phyloP scores from a whole-genome alignment of 2,888 invertebrate species.

The Cremastobaeus sp. region DNA sequence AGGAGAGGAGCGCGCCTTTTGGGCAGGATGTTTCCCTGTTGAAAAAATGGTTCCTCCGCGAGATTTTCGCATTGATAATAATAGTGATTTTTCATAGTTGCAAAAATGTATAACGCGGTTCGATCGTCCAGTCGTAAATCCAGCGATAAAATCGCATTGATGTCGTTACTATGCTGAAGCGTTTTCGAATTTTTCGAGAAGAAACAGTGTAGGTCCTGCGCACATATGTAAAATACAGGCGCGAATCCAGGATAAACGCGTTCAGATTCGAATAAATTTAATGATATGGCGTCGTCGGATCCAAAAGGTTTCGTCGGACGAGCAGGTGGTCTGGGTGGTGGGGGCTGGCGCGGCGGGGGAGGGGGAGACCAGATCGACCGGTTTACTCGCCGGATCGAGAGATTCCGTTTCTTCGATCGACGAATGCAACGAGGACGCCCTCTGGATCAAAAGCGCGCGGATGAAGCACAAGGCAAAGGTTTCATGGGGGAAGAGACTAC shows the following conservation, averaged over 20 bases:
- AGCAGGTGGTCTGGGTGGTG: slow-evolving; percentile 75
- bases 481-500: slow-evolving; percentile 27
- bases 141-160: slow-evolving; percentile 57
- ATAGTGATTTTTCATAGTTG: slow-evolving; percentile 41
- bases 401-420: slow-evolving; percentile 66
- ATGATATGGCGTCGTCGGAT: slow-evolving; percentile 70
- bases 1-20: no score
- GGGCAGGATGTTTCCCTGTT: no score
- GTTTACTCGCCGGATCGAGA: slow-evolving; percentile 74
- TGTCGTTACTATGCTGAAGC: slow-evolving; percentile 40
- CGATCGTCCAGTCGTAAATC: slow-evolving; percentile 46
- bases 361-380: slow-evolving; percentile 76
- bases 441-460: slow-evolving; percentile 44
- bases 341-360: slow-evolving; percentile 66
- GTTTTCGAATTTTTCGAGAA: slow-evolving; percentile 53
- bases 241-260: slow-evolving; percentile 68
- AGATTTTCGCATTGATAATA: slow-evolving; percentile 36
- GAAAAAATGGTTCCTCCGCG: background rate
- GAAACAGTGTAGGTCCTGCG: slow-evolving; percentile 50
- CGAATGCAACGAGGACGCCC: slow-evolving; percentile 57
- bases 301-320: slow-evolving; percentile 68
- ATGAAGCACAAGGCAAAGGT: slow-evolving; percentile 18
- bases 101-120: slow-evolving; percentile 28
- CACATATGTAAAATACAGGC: slow-evolving; percentile 64
- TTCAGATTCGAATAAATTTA: slow-evolving; percentile 76